Percentiles rank a stretch among this genome's conserved stretches.
These are phyloP conservation scores for Beaufortia kweichowensis DNA, from an alignment of 2,113 vertebrate species.

Conservation along the genomic window DNA sequence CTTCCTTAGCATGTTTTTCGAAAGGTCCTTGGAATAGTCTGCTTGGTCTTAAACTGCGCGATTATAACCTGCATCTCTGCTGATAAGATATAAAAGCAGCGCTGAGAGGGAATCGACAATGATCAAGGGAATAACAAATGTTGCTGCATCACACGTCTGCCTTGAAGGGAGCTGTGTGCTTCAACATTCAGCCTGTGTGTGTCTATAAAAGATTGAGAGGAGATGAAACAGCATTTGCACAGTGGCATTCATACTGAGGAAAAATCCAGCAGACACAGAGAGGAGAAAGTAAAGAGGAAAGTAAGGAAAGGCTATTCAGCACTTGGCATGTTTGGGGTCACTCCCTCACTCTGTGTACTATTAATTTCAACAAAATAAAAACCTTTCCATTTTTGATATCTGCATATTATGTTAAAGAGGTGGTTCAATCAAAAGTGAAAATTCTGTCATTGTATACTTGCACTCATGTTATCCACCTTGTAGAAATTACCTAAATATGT, in stretches of 20 bases:
- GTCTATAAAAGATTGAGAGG: constrained; percentile 26
- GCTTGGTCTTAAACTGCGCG: constrained; percentile 57
- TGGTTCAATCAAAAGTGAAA: too few species aligned
- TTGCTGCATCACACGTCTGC: constrained; percentile 62
- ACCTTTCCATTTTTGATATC: too few species aligned
- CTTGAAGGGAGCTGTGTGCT: constrained; percentile 58
- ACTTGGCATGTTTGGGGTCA: constrained; percentile 16
- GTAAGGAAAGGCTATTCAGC: not conserved
- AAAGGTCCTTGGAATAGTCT: constrained; percentile 21
- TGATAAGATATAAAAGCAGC: constrained; percentile 71
- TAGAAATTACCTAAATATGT: too few species aligned
- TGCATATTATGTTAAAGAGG: constrained; percentile 4
- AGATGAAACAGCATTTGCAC: constrained; percentile 35
- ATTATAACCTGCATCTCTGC: constrained; percentile 65
- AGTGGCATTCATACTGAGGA: not conserved
- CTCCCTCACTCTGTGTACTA: not conserved
- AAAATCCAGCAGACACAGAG: not conserved
- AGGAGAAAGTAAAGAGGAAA: not conserved
- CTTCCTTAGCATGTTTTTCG: constrained; percentile 23
- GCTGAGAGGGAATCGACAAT: constrained; percentile 68
- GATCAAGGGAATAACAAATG: constrained; percentile 74
- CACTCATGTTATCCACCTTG: too few species aligned
- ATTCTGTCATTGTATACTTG: too few species aligned
- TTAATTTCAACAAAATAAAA: not conserved
- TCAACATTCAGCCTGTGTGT: constrained; percentile 28